Conservation (phyloP, 2,888 invertebrate genomes). For the Chirona hameri region DNA sequence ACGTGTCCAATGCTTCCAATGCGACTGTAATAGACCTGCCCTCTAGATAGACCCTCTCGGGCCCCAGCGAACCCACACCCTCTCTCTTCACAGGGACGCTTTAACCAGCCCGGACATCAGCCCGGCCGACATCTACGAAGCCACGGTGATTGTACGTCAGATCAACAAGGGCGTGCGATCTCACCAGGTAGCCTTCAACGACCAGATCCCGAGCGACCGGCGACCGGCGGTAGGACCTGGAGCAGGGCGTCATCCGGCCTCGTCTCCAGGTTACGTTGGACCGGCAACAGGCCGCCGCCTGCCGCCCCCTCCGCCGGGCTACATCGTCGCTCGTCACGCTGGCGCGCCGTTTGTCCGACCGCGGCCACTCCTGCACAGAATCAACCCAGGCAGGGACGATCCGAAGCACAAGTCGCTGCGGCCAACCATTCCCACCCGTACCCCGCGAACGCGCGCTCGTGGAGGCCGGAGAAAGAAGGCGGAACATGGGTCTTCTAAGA, state of each 20-base stretch:
- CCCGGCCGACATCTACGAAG: constrained; percentile 24
- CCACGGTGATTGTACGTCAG: neutral
- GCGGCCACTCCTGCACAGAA: neutral
- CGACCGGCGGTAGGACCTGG: neutral
- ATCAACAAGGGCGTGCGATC: neutral
- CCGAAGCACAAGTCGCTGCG: constrained; percentile 14
- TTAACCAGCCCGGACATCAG: neutral
- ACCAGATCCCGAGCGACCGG: constrained; percentile 4
- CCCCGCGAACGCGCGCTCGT: neutral
- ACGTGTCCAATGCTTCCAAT: too few species aligned
- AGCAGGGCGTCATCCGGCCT: neutral
- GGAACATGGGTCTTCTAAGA: neutral
- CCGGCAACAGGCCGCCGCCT: too few species aligned
- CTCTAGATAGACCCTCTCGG: too few species aligned
- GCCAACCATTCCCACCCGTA: constrained; percentile 7
- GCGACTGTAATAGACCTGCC: too few species aligned
- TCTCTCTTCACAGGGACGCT: neutral
- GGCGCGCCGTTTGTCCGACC: neutral
- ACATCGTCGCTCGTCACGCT: neutral
- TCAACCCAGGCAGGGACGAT: neutral
- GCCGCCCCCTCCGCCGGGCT: neutral
- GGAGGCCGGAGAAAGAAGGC: neutral
- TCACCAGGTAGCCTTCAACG: neutral
- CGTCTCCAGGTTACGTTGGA: neutral
- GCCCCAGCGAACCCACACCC: too few species aligned